Base-by-base conservation (phyloP, 1,140 invertebrate genomes). In the Dysdera silvatica region DNA sequence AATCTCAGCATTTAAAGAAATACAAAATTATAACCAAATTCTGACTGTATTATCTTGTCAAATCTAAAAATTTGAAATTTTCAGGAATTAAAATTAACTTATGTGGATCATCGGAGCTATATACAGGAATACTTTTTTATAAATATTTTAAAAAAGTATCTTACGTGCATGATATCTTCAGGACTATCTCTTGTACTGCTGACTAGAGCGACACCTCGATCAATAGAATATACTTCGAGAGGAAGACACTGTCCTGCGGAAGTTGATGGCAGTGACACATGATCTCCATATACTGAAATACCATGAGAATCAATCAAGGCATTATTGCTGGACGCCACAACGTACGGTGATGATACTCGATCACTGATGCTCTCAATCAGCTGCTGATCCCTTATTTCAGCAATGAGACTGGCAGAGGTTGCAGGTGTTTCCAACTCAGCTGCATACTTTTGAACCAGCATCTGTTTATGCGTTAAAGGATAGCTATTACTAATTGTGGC, bases 391-490 rank as follows among this genome's bases (percentile, higher is more conserved):
- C 63, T 59, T 16, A 65, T 23, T 23, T 61, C 53, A 33, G 33
- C 53, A 4, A 62, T 52, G 24, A 61, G 26, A 35, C 28, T 56
- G 7, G 59, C 40, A 14, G 56, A 53, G 0, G 60, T 65, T 10
- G 59, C 33, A 20, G 65, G 49, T 10, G 32, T 51, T 18, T 61
- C 58, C 40, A 64, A 56, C 51, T 69, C 68, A 23, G 69, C 69
- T 7, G 69, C 69, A 65, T 70, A 70, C 32, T 70, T 70, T 33
- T 70, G 69, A 16, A 65, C 67, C 31, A 70, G 29, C 62, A 70
- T 68, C 12, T 70, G 69, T 28, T 70, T 70, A 47, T 65, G 63
- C 23, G 48, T 59, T 20, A 65, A 29, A 14, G 63, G 63, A 37
- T 60, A 65, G 20, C 40, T 37, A 32, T 24, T 51, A 7, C 51